A percentile compares a stretch with the other conserved stretches of the same genome.
Evolutionary conservation across 2,888 invertebrate genomes (phyloP).

Genomic region (Cosmopolites sordidus): DNA sequence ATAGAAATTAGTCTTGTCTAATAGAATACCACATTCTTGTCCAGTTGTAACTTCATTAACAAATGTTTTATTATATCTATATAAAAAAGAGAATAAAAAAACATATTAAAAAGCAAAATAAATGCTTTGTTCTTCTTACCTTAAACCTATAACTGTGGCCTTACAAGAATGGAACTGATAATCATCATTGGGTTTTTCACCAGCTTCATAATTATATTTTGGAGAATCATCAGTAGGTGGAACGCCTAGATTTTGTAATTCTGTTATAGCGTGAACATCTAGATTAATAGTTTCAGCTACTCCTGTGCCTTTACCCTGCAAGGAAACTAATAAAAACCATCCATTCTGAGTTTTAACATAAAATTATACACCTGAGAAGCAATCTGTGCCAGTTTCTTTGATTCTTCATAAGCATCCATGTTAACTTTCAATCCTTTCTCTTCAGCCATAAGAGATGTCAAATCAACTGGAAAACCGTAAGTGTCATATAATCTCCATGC

Average conservation of each 20-base stretch:
- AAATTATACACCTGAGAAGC: constrained; percentile 62
- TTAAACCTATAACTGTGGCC: constrained; percentile 77
- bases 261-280: constrained; percentile 91
- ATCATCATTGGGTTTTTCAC: constrained; percentile 60
- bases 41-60: constrained; percentile 77
- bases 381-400: constrained; percentile 84
- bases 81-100: background rate
- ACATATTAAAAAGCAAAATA: too few species aligned
- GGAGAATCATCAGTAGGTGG: constrained; percentile 83
- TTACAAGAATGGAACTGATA: constrained; percentile 75
- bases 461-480: constrained; percentile 97
- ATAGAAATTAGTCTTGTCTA: constrained; percentile 93
- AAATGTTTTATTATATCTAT: constrained; percentile 65
- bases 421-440: constrained; percentile 88
- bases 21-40: constrained; percentile 84
- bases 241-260: constrained; percentile 74
- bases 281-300: constrained; percentile 81
- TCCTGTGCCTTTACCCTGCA: constrained; percentile 67
- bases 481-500: constrained; percentile 99
- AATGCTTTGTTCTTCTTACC: constrained; percentile 48
- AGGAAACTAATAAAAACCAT: background rate
- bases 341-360: background rate
- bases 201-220: constrained; percentile 83
- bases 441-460: constrained; percentile 96
- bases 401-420: constrained; percentile 85